Base-by-base conservation (phyloP, 2,888 invertebrate species). In the Trachelus stipa region DNA sequence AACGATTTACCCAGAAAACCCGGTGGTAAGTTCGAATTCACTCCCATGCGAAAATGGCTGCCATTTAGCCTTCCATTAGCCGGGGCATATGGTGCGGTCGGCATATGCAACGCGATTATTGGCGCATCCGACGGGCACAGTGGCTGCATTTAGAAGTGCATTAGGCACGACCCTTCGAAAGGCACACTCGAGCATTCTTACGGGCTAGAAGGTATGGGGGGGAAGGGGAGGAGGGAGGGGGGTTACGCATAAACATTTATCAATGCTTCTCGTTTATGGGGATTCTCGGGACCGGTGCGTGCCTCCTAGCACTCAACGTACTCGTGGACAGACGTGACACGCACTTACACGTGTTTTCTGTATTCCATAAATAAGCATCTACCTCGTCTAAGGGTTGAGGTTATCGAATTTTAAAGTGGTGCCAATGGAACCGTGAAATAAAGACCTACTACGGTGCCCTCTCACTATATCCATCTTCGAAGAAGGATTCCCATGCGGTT, bases 321-420 rank as follows among this genome's bases (percentile, higher is more conserved):
- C 34, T 71, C 71, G 71, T 71, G 71, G 71, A 80, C 79, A 79
- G 84, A 85, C 82, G 81, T 81, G 76, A 68, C 76, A 69, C 33
- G 40, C 34, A 33, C 76, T 81, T 80, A 83, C 85, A 84, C 81
- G 81, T 83, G 85, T 84, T 84, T 83, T 80, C 75, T 81, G 71
- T 71, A 34, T 71, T 34, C 34, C 71, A 34, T 56, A 56, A 56
- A 56, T 56, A 56, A 56, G 56, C 56, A 9, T 56, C 56, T 56
- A 56, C 56, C 56, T 23, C 56, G 56, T 56, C 56, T 9, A 56
- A 56, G 56, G 23, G 56, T 56, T 56, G 56, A 23, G 56, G 56
- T 56, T 56, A 56, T 56, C 56, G 56, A 56, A 56, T 56, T 56
- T 56, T 56, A 56, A 56, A 56, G 56, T 56, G 9, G 56, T 56